Evolutionary conservation across 2,113 vertebrate genomes (phyloP), one percentile per base, ranked within the genome.

Genomic region (Abramis brama): DNA sequence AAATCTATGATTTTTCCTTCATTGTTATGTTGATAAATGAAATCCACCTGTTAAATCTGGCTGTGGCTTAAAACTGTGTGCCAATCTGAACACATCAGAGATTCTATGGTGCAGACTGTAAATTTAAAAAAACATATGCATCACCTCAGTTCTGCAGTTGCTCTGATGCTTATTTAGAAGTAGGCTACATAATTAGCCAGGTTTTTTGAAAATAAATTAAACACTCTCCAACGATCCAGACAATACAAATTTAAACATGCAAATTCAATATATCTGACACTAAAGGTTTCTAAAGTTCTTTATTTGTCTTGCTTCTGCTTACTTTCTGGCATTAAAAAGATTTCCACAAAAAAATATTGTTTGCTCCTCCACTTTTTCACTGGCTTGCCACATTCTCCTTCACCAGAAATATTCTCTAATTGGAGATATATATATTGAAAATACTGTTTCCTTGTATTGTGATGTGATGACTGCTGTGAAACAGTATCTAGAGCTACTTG

Each of bases 21-120:
- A 59, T 75, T 86, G 60, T 33, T 64, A 47, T 45, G 30, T 21
- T 66, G 82, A 77, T 60, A 68, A 70, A 86, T 86, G 85, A 68
- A 30, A 76, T 25, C 59, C 85, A 86, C 62, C 71, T 86, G 79
- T 76, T 64, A 76, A 76, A 64, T 77, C 71, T 86, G 85, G 85
- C 70, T 5, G 15, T 10, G 71, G 13, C 27, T 17, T 62, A 36
- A 52, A 47, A 15, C 15, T 13, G 6, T 45, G 55, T 62, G 78
- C 66, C 70, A 75, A 74, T 82, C 70, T 86, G 85, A 47, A 47
- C 27, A 50, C 39, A 60, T 81, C 21, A 86, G 7, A 10, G 64
- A 50, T 81, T 60, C 43, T 52, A 59, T 52, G 21, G 59, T n/a
- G 47, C 39, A 25, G 66, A 7, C 10, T 13, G 5, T 68, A 50